Conservation (phyloP, 2,113 vertebrate species). For the Probosciger aterrimus region DNA sequence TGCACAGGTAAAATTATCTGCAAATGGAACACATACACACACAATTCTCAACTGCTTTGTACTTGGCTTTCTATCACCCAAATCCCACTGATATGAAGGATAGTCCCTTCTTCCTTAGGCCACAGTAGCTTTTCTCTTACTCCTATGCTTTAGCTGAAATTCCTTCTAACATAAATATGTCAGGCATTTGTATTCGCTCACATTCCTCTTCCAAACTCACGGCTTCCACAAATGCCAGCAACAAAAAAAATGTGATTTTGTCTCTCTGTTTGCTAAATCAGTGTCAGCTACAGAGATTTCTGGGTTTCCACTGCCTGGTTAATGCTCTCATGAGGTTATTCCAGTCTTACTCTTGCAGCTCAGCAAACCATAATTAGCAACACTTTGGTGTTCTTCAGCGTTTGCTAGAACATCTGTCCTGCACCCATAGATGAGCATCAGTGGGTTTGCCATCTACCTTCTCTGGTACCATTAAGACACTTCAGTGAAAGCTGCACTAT, state of each 20-base stretch:
- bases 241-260: background rate
- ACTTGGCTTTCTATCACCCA: background rate
- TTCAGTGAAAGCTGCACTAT: background rate
- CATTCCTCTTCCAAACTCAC: background rate
- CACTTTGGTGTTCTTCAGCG: background rate
- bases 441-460: background rate
- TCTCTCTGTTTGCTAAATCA: background rate
- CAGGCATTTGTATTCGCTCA: background rate
- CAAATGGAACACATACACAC: background rate
- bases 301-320: background rate
- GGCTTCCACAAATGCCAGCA: background rate
- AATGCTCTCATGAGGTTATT: background rate
- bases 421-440: background rate
- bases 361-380: background rate
- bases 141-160: background rate
- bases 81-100: background rate
- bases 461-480: background rate
- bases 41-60: background rate
- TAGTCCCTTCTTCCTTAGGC: background rate
- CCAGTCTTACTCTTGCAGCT: background rate
- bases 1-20: constrained; percentile 79
- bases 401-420: background rate
- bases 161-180: background rate
- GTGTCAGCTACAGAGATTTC: background rate
- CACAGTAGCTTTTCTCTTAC: background rate